A percentile compares a stretch with the other conserved stretches of the same genome.
These are phyloP conservation scores for Mimumesa dahlbomi DNA, from an alignment of 2,888 invertebrate genomes.

Conservation along the genomic window DNA sequence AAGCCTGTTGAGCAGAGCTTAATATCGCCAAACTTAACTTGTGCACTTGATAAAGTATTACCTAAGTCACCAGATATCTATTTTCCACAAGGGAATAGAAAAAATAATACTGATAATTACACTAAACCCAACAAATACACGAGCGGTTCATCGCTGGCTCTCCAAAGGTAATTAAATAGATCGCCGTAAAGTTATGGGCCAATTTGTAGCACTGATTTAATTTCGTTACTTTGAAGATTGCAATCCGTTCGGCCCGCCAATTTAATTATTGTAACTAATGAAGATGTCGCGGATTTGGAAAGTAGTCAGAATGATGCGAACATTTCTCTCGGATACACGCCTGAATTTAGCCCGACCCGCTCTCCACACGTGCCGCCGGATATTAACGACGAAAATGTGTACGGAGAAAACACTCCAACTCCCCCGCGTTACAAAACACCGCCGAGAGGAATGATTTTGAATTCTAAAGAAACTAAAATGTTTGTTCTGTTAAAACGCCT, in stretches of 20 bases:
- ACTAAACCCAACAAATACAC: neutral
- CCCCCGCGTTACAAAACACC: slow-evolving; percentile 73
- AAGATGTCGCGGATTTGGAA: too few relatives aligned
- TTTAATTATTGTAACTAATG: slow-evolving; percentile 29
- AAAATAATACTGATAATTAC: too few relatives aligned
- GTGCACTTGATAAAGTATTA: slow-evolving; percentile 54
- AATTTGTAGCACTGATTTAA: too few relatives aligned
- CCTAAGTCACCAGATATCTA: slow-evolving; percentile 66
- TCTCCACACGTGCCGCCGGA: slow-evolving; percentile 69
- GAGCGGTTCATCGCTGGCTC: neutral
- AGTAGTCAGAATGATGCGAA: slow-evolving; percentile 43
- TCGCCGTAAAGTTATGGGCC: too few relatives aligned
- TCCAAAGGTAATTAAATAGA: slow-evolving; percentile 44
- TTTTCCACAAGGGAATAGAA: too few relatives aligned
- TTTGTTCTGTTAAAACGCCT: slow-evolving; percentile 67
- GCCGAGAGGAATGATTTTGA: slow-evolving; percentile 69
- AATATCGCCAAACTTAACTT: slow-evolving; percentile 69
- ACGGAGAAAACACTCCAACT: slow-evolving; percentile 72
- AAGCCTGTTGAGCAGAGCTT: slow-evolving; percentile 16
- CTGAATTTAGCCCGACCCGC: slow-evolving; percentile 71
- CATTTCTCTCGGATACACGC: slow-evolving; percentile 63
- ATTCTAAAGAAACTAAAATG: slow-evolving; percentile 67
- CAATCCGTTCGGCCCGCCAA: slow-evolving; percentile 43
- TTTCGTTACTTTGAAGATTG: slow-evolving; percentile 18
- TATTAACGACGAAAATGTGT: slow-evolving; percentile 70